Evolutionary conservation across 2,797 vertebrate species (phyloP).

Genomic region (Lagorchestes hirsutus): DNA sequence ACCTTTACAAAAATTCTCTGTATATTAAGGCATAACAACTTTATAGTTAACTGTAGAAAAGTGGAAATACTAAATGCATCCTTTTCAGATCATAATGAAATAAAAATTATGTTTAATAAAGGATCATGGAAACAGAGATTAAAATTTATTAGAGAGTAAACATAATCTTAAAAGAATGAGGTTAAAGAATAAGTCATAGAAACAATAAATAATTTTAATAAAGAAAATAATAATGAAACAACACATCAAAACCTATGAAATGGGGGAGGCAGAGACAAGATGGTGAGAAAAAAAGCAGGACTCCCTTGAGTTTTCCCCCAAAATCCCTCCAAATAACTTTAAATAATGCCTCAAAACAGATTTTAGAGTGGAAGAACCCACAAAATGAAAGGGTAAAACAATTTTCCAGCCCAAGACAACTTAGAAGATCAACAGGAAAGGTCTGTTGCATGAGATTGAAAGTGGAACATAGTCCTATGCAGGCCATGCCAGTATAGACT

Average conservation of each 20-base stretch:
- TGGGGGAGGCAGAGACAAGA: not conserved
- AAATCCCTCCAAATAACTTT: not conserved
- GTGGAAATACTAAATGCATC: no score
- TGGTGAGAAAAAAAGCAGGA: not conserved
- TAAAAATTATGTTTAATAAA: not conserved
- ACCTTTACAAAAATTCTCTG: no score
- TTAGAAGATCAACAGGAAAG: not conserved
- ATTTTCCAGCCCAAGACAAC: not conserved
- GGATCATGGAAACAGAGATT: no score
- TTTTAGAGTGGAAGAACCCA: not conserved
- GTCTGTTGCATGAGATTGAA: not conserved
- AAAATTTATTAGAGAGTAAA: not conserved
- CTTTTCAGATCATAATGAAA: no score
- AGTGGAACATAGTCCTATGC: not conserved
- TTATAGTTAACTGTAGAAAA: no score
- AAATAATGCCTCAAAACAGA: not conserved
- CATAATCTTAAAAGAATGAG: not conserved
- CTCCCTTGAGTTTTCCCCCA: not conserved
- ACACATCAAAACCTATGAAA: not conserved
- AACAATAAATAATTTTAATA: not conserved
- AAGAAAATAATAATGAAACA: not conserved
- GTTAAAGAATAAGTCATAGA: not conserved
- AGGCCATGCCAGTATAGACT: not conserved
- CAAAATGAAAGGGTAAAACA: not conserved
- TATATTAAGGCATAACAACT: no score